phyloP scores from a whole-genome alignment of 2,113 vertebrate genomes.

The Ammospiza caudacuta region DNA sequence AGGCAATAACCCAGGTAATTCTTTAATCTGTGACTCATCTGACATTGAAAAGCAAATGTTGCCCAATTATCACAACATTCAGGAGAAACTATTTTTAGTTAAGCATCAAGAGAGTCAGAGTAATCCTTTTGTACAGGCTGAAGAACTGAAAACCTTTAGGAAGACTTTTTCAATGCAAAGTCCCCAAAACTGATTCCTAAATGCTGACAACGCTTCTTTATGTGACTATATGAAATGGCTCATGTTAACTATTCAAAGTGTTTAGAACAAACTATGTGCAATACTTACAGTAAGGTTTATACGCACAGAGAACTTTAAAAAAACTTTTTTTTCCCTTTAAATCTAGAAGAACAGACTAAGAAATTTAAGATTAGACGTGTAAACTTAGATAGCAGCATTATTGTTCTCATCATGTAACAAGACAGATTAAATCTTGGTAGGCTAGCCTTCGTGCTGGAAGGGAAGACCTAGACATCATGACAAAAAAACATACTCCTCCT shows the following conservation, averaged over 20 bases:
- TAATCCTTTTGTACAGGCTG: not conserved
- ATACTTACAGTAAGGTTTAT: not conserved
- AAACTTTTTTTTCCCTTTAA: accelerated
- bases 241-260: not conserved
- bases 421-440: not conserved
- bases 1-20: not conserved
- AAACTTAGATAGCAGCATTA: not conserved
- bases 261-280: not conserved
- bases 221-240: not conserved
- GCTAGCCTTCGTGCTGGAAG: not conserved
- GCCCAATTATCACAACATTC: not conserved
- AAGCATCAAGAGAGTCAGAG: not conserved
- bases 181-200: not conserved
- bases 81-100: not conserved
- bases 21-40: not conserved
- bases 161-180: not conserved
- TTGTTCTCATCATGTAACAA: not conserved
- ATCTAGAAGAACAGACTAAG: not conserved
- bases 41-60: not conserved
- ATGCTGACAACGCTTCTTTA: not conserved
- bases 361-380: not conserved
- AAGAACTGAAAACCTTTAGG: not conserved
- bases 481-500: not conserved
- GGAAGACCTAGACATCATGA: not conserved
- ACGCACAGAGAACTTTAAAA: not conserved